phyloP scores from a whole-genome alignment of 2,113 vertebrate genomes.

The Elephantulus edwardii region DNA sequence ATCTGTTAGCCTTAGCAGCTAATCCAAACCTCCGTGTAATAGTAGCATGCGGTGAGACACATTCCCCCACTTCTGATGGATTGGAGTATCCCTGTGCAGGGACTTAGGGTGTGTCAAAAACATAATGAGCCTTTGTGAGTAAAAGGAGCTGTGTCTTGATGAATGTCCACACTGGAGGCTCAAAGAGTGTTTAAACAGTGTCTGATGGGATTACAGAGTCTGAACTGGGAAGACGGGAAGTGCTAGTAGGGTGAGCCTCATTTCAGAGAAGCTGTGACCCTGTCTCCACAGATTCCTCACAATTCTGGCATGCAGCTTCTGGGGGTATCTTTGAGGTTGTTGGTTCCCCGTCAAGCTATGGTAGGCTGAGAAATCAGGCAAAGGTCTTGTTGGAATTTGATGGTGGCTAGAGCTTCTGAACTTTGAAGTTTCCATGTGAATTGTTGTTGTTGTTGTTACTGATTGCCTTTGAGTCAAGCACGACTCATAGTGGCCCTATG shows the following conservation, averaged over 20 bases:
- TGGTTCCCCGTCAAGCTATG: not conserved
- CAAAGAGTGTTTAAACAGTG: not conserved
- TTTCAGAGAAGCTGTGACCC: not conserved
- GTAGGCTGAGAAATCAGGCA: not conserved
- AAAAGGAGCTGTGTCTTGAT: not conserved
- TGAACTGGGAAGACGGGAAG: not conserved
- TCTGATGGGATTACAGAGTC: too few species aligned
- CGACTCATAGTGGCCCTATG: too few species aligned
- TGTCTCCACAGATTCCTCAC: not conserved
- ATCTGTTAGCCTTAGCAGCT: not conserved
- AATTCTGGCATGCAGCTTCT: not conserved
- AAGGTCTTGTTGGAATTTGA: not conserved
- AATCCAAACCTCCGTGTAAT: not conserved
- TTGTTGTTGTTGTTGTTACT: too few species aligned
- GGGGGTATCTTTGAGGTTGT: not conserved
- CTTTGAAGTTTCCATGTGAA: not conserved
- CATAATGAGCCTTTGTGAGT: not conserved
- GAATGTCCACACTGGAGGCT: not conserved
- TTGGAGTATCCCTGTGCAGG: not conserved
- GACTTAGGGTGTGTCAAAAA: not conserved
- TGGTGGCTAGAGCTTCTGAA: not conserved
- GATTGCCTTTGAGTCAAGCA: too few species aligned
- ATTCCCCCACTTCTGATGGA: not conserved
- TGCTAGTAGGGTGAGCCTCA: not conserved
- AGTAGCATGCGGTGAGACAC: not conserved